A percentile compares a stretch with the other conserved stretches of the same genome.
These are phyloP conservation scores for Drosophila bifasciata DNA, from an alignment of 1,140 invertebrate species.

Conservation along the genomic window DNA sequence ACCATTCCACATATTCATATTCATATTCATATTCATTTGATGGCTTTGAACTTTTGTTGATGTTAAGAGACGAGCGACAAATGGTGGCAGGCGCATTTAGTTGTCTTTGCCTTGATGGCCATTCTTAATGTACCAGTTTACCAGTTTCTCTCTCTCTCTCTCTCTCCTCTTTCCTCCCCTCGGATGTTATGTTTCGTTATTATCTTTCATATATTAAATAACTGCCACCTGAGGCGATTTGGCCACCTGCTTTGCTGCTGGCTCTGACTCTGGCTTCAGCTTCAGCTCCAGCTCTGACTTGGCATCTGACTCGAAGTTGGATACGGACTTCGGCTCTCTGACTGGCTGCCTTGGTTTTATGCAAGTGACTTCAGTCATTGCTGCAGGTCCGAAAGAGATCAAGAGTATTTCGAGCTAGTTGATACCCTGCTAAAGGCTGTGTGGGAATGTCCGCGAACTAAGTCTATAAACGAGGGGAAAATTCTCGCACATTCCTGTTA, in stretches of 20 bases:
- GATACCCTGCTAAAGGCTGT: conserved; percentile 5
- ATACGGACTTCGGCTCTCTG: background rate
- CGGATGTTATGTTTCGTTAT: conserved; percentile 43
- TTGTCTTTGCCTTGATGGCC: conserved; percentile 65
- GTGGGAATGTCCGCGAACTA: background rate
- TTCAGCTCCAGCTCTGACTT: no score
- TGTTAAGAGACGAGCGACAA: conserved; percentile 21
- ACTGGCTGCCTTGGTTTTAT: conserved; percentile 29
- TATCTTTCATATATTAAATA: conserved; percentile 61
- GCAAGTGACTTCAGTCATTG: conserved; percentile 46
- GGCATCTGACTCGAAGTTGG: conserved; percentile 1
- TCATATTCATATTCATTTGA: conserved; percentile 40
- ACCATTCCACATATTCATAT: background rate
- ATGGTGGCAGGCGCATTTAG: conserved; percentile 37
- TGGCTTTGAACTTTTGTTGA: conserved; percentile 68
- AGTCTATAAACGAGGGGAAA: no score
- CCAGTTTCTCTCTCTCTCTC: conserved; percentile 23
- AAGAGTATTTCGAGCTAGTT: background rate
- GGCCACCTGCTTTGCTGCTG: conserved; percentile 17
- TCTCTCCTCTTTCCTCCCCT: background rate
- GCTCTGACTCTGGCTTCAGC: background rate
- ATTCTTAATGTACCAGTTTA: conserved; percentile 76
- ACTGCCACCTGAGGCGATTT: conserved; percentile 30
- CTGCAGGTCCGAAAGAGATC: background rate
- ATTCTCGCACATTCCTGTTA: no score